Percentiles rank a stretch among this genome's conserved stretches.
phyloP scores from a whole-genome alignment of 2,113 vertebrate species.

The Chaenocephalus aceratus region DNA sequence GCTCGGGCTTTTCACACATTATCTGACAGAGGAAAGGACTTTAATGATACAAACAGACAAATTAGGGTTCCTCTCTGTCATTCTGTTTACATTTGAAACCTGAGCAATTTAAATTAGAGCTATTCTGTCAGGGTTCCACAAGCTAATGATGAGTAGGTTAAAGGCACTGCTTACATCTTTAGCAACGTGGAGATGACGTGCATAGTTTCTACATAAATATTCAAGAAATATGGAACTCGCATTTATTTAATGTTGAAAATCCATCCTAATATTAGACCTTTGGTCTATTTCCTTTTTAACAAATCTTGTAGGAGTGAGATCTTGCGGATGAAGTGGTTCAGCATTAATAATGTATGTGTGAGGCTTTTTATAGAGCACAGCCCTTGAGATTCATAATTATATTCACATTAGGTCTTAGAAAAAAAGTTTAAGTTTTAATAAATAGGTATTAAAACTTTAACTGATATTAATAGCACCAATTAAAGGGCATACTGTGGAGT shows the following conservation, averaged over 20 bases:
- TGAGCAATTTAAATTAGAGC: slow-evolving; percentile 40
- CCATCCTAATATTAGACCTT: slow-evolving; percentile 79
- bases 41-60: slow-evolving; percentile 70
- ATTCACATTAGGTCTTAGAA: slow-evolving; percentile 75
- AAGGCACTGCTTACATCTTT: slow-evolving; percentile 13
- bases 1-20: slow-evolving; percentile 42
- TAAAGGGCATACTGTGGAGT: slow-evolving; percentile 73
- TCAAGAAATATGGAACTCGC: slow-evolving; percentile 55
- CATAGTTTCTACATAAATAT: slow-evolving; percentile 58
- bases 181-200: slow-evolving; percentile 36
- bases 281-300: slow-evolving; percentile 79
- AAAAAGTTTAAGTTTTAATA: slow-evolving; percentile 82
- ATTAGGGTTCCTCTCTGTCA: slow-evolving; percentile 44
- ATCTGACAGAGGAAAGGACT: slow-evolving; percentile 55
- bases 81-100: slow-evolving; percentile 63
- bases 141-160: slow-evolving; percentile 48
- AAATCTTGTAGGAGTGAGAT: slow-evolving; percentile 77
- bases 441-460: slow-evolving; percentile 87
- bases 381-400: slow-evolving; percentile 83
- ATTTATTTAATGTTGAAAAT: slow-evolving; percentile 73
- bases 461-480: slow-evolving; percentile 86
- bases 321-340: slow-evolving; percentile 80
- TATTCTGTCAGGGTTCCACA: slow-evolving; percentile 29
- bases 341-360: slow-evolving; percentile 82
- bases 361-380: slow-evolving; percentile 84